Percentiles rank a stretch among this genome's conserved stretches.
These are phyloP conservation scores for Cryptoblepharus egeriae DNA, from an alignment of 2,797 vertebrate species.

Conservation along the genomic window DNA sequence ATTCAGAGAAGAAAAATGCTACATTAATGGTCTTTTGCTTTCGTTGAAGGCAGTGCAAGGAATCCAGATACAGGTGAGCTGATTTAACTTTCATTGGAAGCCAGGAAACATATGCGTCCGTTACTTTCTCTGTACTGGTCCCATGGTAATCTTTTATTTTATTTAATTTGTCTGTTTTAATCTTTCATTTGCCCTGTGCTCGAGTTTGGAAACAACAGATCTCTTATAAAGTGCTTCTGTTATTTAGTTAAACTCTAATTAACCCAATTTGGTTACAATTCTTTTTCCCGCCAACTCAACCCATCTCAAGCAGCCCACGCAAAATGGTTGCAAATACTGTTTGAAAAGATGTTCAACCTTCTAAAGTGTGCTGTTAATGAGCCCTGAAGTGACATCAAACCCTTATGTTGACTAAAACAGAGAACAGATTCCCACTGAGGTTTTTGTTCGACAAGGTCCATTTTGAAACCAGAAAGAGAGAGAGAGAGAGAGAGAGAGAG, in stretches of 20 bases:
- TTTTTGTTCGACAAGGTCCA: no score
- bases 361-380: background rate
- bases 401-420: background rate
- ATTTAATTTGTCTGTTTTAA: background rate
- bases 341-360: background rate
- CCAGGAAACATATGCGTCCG: background rate
- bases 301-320: background rate
- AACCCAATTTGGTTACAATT: no score
- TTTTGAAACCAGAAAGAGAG: no score
- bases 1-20: background rate
- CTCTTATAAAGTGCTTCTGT: background rate
- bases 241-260: constrained; percentile 1
- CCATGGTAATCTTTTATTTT: background rate
- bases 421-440: background rate
- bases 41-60: background rate
- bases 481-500: no score
- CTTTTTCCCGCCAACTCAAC: background rate
- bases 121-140: background rate
- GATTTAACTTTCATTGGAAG: background rate
- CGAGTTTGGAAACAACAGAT: background rate
- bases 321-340: background rate
- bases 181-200: background rate
- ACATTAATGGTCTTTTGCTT: background rate
- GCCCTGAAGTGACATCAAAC: background rate
- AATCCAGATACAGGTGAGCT: background rate